Base-by-base conservation (phyloP, 2,113 vertebrate genomes). In the Gymnogyps californianus region DNA sequence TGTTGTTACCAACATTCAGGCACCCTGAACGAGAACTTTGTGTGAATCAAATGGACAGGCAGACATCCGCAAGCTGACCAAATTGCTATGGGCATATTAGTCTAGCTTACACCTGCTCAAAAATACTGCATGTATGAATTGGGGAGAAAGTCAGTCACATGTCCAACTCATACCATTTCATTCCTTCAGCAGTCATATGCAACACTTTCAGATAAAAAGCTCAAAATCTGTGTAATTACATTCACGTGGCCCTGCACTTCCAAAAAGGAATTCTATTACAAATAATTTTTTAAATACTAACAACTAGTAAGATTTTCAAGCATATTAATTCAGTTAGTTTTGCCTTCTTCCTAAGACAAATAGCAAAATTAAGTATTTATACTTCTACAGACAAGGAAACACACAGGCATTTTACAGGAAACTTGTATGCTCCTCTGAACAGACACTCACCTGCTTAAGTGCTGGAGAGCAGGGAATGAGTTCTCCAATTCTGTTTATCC, bases 401-500 rank as follows among this genome's bases (percentile, higher is more conserved):
- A n/a, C 34, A 21, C 16, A n/a, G 64, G 28, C 21, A 38, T 82
- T 72, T 84, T 24, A 61, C 9, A 61, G 62, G 49, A 51, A 90
- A 72, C 58, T 49, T 62, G 46, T 42, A 58, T 7, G 17, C 18
- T 79, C 25, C 21, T 80, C 47, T 78, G 84, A 69, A 42, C 1
- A 13, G 70, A 74, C 40, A 84, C 97, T 98, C 97, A 99, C 99
- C 98, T 99, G 99, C 96, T 99, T 99, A 90, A 99, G 98, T 40
- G 99, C 99, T 95, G 99, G 99, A 80, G 99, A 99, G 95, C 99
- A 99, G 5, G 99, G 99, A 95, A 99, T 98, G 89, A 99, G 98
- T 94, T 99, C 99, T 97, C 99, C 99, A 89, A 99, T 99, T 97
- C 99, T 98, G 95, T 99, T 99, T 96, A 99, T 99, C 61, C 99